Conservation (phyloP, 2,797 vertebrate species). For the Syngnathus acus region DNA sequence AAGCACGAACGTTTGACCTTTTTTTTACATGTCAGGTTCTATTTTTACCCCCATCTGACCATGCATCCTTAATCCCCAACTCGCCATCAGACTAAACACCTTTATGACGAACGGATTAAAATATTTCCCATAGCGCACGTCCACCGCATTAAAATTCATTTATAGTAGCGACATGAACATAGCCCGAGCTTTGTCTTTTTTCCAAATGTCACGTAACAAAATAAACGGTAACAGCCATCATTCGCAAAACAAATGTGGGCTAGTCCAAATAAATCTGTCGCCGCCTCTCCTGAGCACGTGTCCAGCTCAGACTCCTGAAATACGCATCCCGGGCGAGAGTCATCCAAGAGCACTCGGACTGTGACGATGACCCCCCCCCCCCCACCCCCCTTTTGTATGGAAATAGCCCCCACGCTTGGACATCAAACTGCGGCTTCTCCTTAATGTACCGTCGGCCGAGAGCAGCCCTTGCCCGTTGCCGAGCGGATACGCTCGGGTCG, state of each 20-base stretch:
- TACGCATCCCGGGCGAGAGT: conserved; percentile 19
- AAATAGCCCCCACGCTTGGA: conserved; percentile 20
- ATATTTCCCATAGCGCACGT: conserved; percentile 6
- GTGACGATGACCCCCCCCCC: conserved; percentile 20
- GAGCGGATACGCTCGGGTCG: conserved; percentile 59
- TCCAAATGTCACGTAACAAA: conserved; percentile 16
- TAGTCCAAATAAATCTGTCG: conserved; percentile 36
- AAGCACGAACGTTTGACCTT: background rate
- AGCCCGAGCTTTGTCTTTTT: conserved; percentile 19
- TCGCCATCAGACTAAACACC: too few species aligned
- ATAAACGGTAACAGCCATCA: conserved; percentile 13
- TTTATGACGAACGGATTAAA: background rate
- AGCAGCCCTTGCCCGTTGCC: conserved; percentile 67
- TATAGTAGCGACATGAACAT: conserved; percentile 9
- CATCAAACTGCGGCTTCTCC: conserved; percentile 10
- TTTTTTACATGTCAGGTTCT: too few species aligned
- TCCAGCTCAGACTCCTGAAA: conserved; percentile 21
- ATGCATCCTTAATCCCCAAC: too few species aligned
- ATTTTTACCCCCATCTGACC: too few species aligned
- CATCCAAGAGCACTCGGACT: conserved; percentile 26
- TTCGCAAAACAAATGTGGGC: conserved; percentile 23
- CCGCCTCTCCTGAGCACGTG: conserved; percentile 18
- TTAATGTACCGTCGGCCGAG: too few species aligned
- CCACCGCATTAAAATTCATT: conserved; percentile 6
- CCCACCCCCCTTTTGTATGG: background rate